Percentiles rank a stretch among this genome's conserved stretches.
Conservation (phyloP, 2,888 invertebrate genomes). For the Hyppa rectilinea region DNA sequence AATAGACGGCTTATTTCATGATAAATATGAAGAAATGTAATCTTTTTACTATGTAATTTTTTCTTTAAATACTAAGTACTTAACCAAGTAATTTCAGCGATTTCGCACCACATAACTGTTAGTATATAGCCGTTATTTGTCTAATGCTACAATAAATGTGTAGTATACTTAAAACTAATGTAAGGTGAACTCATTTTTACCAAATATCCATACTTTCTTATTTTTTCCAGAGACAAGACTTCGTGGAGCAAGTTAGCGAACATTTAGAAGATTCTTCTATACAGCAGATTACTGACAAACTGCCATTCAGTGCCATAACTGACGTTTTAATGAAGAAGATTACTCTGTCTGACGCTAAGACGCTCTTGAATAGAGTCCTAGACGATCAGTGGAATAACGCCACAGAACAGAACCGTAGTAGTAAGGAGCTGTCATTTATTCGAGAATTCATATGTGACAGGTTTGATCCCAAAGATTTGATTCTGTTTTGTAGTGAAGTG, state of each 20-base stretch:
- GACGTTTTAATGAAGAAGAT: conserved; percentile 73
- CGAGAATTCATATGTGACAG: conserved; percentile 75
- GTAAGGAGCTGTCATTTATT: conserved; percentile 72
- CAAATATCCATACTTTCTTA: not conserved
- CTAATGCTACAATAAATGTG: too few species aligned
- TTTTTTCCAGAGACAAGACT: conserved; percentile 81
- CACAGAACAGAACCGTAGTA: conserved; percentile 52
- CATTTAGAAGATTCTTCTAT: conserved; percentile 73
- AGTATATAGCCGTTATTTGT: too few species aligned
- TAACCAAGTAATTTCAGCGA: too few species aligned
- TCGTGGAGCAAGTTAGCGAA: conserved; percentile 72
- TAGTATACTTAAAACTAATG: too few species aligned
- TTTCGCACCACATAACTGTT: too few species aligned
- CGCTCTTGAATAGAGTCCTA: conserved; percentile 71
- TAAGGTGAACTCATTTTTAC: not conserved
- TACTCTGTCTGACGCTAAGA: conserved; percentile 62
- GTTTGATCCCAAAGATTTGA: conserved; percentile 76
- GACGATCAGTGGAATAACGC: conserved; percentile 62
- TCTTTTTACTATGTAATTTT: too few species aligned
- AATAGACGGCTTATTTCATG: too few species aligned
- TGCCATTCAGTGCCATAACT: conserved; percentile 69
- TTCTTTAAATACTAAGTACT: too few species aligned
- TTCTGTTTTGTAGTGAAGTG: conserved; percentile 79
- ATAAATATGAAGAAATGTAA: too few species aligned
- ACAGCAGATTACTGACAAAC: conserved; percentile 71